A percentile compares a stretch with the other conserved stretches of the same genome.
Conservation (phyloP, 2,113 vertebrate species). For the Panurus biarmicus region DNA sequence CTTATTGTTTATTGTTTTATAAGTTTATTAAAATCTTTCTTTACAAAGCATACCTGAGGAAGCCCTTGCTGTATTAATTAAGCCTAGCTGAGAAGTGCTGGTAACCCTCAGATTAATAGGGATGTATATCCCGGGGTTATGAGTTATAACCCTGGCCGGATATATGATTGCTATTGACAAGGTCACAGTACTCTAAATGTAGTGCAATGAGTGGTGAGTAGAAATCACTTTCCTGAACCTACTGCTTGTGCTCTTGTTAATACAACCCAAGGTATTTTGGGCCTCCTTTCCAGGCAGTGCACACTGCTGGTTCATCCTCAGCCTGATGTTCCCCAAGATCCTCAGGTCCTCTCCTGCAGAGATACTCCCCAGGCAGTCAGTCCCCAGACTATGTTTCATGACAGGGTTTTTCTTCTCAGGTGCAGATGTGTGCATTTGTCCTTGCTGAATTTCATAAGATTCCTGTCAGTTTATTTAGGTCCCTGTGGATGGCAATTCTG, state of each 20-base stretch:
- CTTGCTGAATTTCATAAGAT: neutral
- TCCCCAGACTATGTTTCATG: neutral
- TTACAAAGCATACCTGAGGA: too few relatives aligned
- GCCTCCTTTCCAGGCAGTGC: neutral
- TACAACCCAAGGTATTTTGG: neutral
- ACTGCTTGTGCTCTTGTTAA: neutral
- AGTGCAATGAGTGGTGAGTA: neutral
- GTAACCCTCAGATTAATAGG: too few relatives aligned
- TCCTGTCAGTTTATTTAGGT: neutral
- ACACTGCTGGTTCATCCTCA: neutral
- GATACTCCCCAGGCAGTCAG: neutral
- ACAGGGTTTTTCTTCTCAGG: neutral
- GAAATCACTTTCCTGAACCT: neutral
- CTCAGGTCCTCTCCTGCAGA: neutral
- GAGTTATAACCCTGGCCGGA: too few relatives aligned
- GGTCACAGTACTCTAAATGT: neutral
- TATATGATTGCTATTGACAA: too few relatives aligned
- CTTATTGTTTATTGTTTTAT: too few relatives aligned
- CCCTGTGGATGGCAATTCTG: neutral
- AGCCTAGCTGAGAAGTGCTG: too few relatives aligned
- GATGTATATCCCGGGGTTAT: too few relatives aligned
- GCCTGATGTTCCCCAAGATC: neutral
- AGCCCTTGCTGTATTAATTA: too few relatives aligned
- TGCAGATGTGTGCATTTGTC: neutral
- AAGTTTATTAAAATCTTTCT: too few relatives aligned